Percentiles rank a stretch among this genome's conserved stretches.
Conservation (phyloP, 2,113 vertebrate species). For the Trinectes maculatus region DNA sequence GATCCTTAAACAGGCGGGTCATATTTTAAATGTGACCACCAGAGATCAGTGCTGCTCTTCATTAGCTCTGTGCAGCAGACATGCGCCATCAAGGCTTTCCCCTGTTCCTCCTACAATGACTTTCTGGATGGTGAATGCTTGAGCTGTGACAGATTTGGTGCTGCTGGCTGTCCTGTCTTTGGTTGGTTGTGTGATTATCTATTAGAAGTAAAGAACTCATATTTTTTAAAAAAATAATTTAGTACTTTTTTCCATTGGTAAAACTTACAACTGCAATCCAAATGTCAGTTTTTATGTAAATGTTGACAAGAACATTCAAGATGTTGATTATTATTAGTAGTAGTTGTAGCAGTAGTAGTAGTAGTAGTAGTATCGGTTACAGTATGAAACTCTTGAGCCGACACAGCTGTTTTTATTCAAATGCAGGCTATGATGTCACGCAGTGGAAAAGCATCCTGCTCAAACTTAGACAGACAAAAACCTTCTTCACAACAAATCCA, state of each 20-base stretch:
- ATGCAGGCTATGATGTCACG: conserved; percentile 73
- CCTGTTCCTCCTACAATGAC: conserved; percentile 86
- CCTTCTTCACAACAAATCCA: conserved; percentile 76
- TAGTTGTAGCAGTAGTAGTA: too few species aligned
- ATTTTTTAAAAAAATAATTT: too few species aligned
- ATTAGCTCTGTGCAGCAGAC: conserved; percentile 79
- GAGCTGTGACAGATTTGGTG: conserved; percentile 79
- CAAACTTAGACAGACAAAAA: conserved; percentile 34
- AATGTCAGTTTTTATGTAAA: too few species aligned
- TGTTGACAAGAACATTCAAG: too few species aligned
- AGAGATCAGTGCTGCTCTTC: conserved; percentile 90
- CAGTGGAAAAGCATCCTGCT: conserved; percentile 69
- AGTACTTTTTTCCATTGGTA: too few species aligned
- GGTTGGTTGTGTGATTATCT: conserved; percentile 78
- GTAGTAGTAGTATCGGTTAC: too few species aligned
- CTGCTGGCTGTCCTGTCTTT: conserved; percentile 85
- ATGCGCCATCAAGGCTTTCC: conserved; percentile 82
- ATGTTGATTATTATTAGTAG: not conserved
- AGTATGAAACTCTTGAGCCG: not conserved
- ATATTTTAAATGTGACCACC: conserved; percentile 94
- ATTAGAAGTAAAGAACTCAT: too few species aligned
- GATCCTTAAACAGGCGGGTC: conserved; percentile 72
- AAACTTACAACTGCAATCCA: too few species aligned
- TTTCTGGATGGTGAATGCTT: conserved; percentile 88
- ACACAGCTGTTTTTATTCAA: conserved; percentile 10